Base-by-base conservation (phyloP, 2,888 invertebrate genomes). In the Eumacrocentrus americanus region DNA sequence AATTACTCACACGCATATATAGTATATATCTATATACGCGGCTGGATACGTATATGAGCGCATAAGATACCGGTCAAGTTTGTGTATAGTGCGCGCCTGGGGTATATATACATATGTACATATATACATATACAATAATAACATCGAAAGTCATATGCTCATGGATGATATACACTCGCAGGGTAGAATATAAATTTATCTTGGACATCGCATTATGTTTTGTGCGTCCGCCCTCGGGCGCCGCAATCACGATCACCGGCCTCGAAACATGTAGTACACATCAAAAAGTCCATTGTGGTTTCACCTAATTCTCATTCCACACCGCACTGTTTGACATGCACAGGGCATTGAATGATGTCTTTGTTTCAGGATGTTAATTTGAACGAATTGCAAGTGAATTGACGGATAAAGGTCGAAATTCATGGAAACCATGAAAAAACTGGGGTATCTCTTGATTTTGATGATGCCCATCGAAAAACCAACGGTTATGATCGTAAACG, bases 1-100 rank as follows among this genome's bases (percentile, higher is more conserved):
- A 80, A 80, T 80, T 80, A 80, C 80, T 78, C 78, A 75, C 76
- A 73, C 75, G 72, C 71, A 72, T 69, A 6, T 29, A 9, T 29
- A 29, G 29, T 9, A 29, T 29, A 4, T 9, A 9, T 29, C 29
- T n/a, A n/a, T 66, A 64, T 66, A 69, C 56, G 64, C 67, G 50
- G 52, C 53, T 47, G 53, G 18, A 16, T 7, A 53, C 11, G 42
- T n/a, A 40, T 25, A 53, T 7, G 23, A 23, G 12, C n/a, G 66
- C 63, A 66, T 69, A 74, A 75, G 76, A 71, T 73, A 70, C 71
- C 71, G 70, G 65, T 46, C 73, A 67, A 67, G 72, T 68, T 55
- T 18, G 55, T 42, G 42, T n/a, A n/a, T n/a, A n/a, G n/a, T n/a
- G n/a, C n/a, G n/a, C n/a, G n/a, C n/a, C 16, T 42, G 9, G 9